phyloP scores from a whole-genome alignment of 2,113 vertebrate species.

The Danio rerio region DNA sequence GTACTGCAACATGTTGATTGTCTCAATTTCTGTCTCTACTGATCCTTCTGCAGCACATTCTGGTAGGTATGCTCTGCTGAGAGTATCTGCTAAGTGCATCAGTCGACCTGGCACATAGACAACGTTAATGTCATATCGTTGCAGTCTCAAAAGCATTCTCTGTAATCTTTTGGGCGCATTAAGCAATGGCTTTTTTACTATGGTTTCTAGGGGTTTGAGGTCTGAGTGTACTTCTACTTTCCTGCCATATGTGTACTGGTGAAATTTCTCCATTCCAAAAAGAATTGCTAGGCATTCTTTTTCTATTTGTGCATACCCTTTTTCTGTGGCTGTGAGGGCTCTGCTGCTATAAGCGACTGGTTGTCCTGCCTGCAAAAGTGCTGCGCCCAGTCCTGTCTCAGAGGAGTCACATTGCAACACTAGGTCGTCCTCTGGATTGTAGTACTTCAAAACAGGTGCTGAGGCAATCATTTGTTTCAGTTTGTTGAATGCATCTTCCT shows the following conservation, averaged over 20 bases:
- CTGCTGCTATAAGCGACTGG: conserved; percentile 20
- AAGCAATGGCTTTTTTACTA: neutral
- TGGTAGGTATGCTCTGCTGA: conserved; percentile 23
- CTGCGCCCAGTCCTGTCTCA: conserved; percentile 21
- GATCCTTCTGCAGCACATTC: conserved; percentile 7
- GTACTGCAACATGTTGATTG: neutral
- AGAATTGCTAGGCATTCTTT: conserved; percentile 44
- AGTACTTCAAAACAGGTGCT: conserved; percentile 21
- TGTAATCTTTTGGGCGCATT: conserved; percentile 25
- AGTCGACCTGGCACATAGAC: conserved; percentile 23
- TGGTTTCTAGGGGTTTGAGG: conserved; percentile 49
- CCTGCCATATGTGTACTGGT: conserved; percentile 50
- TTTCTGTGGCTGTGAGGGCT: conserved; percentile 43
- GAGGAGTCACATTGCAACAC: conserved; percentile 17
- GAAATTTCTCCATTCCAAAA: conserved; percentile 47
- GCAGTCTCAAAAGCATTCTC: conserved; percentile 38
- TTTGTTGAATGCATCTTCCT: conserved; percentile 7
- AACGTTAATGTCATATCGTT: conserved; percentile 36
- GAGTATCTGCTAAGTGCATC: conserved; percentile 29
- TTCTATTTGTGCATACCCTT: conserved; percentile 48
- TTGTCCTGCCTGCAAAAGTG: neutral
- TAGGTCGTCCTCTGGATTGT: conserved; percentile 6
- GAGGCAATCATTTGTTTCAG: conserved; percentile 9
- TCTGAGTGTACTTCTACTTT: conserved; percentile 40
- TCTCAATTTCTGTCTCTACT: conserved; percentile 1